phyloP scores from a whole-genome alignment of 2,888 invertebrate genomes.

The Criorhina ranunculi region DNA sequence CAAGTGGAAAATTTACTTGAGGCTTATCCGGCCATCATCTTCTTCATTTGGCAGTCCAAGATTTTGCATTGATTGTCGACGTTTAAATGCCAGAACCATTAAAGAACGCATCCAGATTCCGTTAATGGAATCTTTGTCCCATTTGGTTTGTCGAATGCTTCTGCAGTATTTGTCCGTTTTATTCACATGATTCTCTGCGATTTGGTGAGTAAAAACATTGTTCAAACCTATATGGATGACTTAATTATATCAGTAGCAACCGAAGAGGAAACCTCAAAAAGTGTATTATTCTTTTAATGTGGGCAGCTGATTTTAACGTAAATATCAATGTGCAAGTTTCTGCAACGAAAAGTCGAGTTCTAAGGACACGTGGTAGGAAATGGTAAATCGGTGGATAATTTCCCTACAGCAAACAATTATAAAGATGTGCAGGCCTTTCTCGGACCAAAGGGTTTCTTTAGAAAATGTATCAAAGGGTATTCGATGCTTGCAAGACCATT shows the following conservation, averaged over 20 bases:
- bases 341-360: conserved; percentile 40
- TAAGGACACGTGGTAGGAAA: conserved; percentile 48
- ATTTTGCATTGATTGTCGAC: conserved; percentile 82
- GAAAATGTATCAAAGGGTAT: conserved; percentile 48
- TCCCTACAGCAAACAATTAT: conserved; percentile 50
- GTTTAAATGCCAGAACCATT: conserved; percentile 80
- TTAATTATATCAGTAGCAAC: conserved; percentile 42
- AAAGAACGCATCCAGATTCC: conserved; percentile 81
- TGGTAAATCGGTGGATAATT: conserved; percentile 45
- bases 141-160: too few species aligned
- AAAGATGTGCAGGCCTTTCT: conserved; percentile 52
- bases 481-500: conserved; percentile 18
- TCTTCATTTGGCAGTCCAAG: conserved; percentile 79
- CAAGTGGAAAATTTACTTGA: conserved; percentile 79
- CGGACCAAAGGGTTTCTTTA: conserved; percentile 53
- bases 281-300: conserved; percentile 36
- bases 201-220: too few species aligned
- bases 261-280: conserved; percentile 49
- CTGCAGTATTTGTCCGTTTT: too few species aligned
- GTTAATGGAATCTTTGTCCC: conserved; percentile 79
- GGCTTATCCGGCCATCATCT: conserved; percentile 78
- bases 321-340: conserved; percentile 59
- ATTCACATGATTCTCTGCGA: too few species aligned
- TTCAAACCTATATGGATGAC: too few species aligned
- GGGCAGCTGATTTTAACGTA: conserved; percentile 25